Conservation (phyloP, 2,888 invertebrate genomes). For the Leptinotarsa tumamoca region DNA sequence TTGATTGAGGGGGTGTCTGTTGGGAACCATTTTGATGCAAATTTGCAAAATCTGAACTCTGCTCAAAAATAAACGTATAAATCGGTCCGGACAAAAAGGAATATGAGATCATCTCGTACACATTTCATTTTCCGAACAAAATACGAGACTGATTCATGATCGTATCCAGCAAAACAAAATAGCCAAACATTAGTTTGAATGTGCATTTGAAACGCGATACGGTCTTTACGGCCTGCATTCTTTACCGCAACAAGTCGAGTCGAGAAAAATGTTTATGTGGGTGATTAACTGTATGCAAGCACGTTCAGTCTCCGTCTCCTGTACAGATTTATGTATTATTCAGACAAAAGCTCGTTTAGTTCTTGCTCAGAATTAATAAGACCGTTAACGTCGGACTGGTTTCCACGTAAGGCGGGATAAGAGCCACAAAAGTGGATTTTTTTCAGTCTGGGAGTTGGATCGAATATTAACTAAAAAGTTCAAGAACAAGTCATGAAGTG, state of each 20-base stretch:
- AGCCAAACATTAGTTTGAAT: constrained; percentile 24
- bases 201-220: constrained; percentile 44
- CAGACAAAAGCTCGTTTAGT: constrained; percentile 44
- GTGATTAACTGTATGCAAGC: constrained; percentile 53
- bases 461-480: constrained; percentile 10
- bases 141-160: not conserved
- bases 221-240: constrained; percentile 38
- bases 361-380: constrained; percentile 29
- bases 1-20: too few species aligned
- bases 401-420: constrained; percentile 31
- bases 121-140: not conserved
- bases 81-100: not conserved
- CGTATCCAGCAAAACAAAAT: not conserved
- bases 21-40: too few species aligned
- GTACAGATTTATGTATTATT: constrained; percentile 53
- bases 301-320: constrained; percentile 49
- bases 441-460: constrained; percentile 1
- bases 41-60: too few species aligned
- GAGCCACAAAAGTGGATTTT: not conserved
- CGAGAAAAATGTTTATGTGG: constrained; percentile 47
- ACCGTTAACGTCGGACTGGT: constrained; percentile 40
- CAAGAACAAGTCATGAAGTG: too few species aligned
- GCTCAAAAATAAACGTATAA: not conserved
- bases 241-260: constrained; percentile 44
- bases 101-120: constrained; percentile 2